Conservation (phyloP, 2,797 vertebrate species). For the Sciurus vulgaris region DNA sequence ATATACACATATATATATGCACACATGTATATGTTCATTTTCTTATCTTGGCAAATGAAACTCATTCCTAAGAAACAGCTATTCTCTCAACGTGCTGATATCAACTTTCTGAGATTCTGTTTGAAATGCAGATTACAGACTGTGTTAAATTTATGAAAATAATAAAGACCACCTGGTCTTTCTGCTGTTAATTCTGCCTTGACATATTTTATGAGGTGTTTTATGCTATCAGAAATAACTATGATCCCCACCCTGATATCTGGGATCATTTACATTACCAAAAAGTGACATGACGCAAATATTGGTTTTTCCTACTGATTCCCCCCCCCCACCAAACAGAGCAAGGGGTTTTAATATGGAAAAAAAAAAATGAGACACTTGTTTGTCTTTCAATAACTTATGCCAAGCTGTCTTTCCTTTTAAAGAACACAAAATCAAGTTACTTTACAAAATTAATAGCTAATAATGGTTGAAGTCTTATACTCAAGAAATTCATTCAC, state of each 20-base stretch:
- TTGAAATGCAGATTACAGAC: background rate
- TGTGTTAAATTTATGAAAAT: background rate
- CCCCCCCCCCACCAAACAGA: background rate
- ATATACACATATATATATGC: no score
- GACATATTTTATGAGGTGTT: background rate
- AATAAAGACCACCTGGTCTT: background rate
- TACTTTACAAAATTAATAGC: background rate
- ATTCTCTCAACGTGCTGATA: background rate
- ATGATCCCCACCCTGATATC: fast-evolving
- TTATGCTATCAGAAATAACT: background rate
- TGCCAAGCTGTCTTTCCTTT: background rate
- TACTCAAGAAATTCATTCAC: background rate
- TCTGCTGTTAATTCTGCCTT: background rate
- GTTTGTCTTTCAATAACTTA: background rate
- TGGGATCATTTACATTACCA: background rate
- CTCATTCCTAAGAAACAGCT: background rate
- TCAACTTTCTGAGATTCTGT: background rate
- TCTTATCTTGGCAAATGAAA: background rate
- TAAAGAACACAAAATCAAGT: background rate
- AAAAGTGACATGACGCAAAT: background rate
- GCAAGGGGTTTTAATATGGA: background rate
- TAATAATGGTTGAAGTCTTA: background rate
- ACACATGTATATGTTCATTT: background rate
- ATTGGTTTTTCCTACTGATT: background rate
- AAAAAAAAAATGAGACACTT: background rate